Evolutionary conservation across 2,113 vertebrate genomes (phyloP).

Genomic region (Atherinomorus stipes): DNA sequence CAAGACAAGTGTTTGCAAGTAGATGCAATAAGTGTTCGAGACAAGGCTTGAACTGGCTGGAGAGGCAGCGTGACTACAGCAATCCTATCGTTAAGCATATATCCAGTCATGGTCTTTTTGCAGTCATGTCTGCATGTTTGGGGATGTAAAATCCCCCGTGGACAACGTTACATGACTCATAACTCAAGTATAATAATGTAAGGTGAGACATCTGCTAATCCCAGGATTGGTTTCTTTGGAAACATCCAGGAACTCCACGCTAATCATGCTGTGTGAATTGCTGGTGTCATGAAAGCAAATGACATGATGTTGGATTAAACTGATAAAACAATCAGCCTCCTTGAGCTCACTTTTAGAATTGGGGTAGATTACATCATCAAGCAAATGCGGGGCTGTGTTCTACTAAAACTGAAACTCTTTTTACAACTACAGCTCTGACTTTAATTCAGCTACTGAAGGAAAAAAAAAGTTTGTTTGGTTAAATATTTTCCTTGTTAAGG

Average conservation of each 20-base stretch:
- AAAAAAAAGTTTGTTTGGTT: not conserved
- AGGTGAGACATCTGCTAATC: no score
- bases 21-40: constrained; percentile 44
- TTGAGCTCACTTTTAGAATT: not conserved
- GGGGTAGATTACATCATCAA: not conserved
- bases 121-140: not conserved
- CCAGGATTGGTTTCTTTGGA: no score
- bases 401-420: not conserved
- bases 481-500: not conserved
- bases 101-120: no score
- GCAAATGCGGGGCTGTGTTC: not conserved
- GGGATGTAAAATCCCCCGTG: not conserved
- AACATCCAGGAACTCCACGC: not conserved
- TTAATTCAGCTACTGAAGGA: not conserved
- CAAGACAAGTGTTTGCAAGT: constrained; percentile 44
- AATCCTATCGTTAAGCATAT: not conserved
- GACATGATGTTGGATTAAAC: no score
- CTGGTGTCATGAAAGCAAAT: not conserved
- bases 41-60: constrained; percentile 49
- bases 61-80: constrained; percentile 2
- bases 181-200: not conserved
- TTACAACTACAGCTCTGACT: not conserved
- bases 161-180: not conserved
- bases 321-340: no score
- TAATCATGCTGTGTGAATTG: not conserved